These are phyloP conservation scores for Paramormyrops hopkinsi DNA, from an alignment of 2,797 vertebrate genomes.

Conservation along the genomic window DNA sequence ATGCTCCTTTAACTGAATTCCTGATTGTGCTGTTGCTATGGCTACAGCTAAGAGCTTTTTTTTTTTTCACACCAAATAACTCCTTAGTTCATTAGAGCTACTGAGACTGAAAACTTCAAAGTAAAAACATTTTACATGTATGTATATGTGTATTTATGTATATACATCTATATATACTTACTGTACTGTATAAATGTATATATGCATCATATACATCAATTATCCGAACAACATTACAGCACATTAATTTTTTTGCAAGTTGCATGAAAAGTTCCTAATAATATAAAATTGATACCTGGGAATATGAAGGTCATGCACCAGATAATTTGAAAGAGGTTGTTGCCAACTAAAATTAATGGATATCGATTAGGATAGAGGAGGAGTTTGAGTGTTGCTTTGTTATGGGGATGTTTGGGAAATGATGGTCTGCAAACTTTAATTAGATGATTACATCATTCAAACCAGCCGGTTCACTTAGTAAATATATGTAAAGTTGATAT, in stretches of 20 bases:
- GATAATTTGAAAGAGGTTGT: neutral
- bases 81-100: neutral
- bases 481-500: neutral
- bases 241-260: neutral
- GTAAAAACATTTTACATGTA: neutral
- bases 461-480: neutral
- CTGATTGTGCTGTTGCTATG: neutral
- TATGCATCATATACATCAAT: neutral
- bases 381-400: neutral
- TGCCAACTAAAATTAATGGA: neutral
- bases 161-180: neutral
- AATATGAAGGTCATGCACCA: neutral
- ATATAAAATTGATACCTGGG: neutral
- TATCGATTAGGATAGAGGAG: neutral
- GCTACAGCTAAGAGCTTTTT: constrained; percentile 9
- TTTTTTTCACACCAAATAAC: neutral
- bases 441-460: neutral
- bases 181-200: neutral
- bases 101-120: neutral
- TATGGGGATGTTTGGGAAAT: neutral
- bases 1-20: constrained; percentile 3
- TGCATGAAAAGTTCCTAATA: neutral
- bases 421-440: neutral
- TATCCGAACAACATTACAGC: neutral
- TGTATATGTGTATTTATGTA: neutral